Evolutionary conservation across 2,888 invertebrate genomes (phyloP), one percentile per base, ranked within the genome.

Genomic region (Sarcophaga variegata): DNA sequence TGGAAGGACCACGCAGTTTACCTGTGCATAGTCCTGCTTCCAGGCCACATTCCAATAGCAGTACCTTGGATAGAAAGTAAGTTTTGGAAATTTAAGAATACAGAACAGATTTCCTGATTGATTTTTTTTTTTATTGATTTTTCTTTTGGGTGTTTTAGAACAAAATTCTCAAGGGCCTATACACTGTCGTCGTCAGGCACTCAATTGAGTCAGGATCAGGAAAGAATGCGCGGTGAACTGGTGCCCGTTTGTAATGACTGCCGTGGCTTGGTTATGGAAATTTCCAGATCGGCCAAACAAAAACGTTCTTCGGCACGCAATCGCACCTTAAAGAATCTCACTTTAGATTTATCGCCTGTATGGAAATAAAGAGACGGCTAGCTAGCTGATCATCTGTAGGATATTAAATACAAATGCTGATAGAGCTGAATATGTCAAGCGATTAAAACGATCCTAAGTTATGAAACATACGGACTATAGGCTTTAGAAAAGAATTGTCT

Each of bases 221-320:
- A 96, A 91, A 95, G 95, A 25, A 94, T 96, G 71, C 95, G 96
- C 85, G 96, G 96, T 89, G 96, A 97, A 85, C 96, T 97, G 91
- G 97, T 98, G 96, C 96, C 96, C 87, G 98, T 98, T 71, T 99
- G 98, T 93, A 97, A 97, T 93, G 98, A 98, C 94, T 99, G 98
- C 94, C 97, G 97, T 93, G 96, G 97, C 86, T 97, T 98, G 96
- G 97, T 98, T 85, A 95, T 98, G 90, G 97, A 98, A 94, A 98
- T 98, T 92, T 98, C 98, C 92, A 96, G 97, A 94, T 97, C 98
- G 27, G 89, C 96, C 96, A 92, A 93, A 85, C 96, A 96, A 83
- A 96, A 96, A 88, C 95, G 97, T 90, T 96, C 98, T 83, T 97
- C 97, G 82, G 96, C 96, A 83, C 95, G 97, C 90, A 97, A 97